These are phyloP conservation scores for Euphydryas editha DNA, from an alignment of 2,888 invertebrate species.

Conservation along the genomic window DNA sequence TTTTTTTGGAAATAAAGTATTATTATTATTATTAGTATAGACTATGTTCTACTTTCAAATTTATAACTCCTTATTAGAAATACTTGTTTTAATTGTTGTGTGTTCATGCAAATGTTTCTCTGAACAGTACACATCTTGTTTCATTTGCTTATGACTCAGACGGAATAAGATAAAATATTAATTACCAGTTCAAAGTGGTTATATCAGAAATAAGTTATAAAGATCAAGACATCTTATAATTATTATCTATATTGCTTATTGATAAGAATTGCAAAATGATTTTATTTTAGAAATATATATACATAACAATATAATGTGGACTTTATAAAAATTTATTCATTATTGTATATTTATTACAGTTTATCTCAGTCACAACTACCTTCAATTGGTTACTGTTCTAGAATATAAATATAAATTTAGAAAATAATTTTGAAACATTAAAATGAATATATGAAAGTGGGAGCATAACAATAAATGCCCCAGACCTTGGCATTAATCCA, in stretches of 20 bases:
- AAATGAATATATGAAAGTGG: slow-evolving; percentile 46
- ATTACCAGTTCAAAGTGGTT: slow-evolving; percentile 20
- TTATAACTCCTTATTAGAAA: too few species aligned
- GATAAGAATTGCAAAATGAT: not conserved
- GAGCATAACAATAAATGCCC: slow-evolving; percentile 66
- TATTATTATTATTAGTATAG: too few species aligned
- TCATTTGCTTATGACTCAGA: slow-evolving; percentile 10
- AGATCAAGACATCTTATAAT: not conserved
- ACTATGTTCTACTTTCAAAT: too few species aligned
- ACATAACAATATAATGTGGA: too few species aligned
- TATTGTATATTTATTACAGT: not conserved
- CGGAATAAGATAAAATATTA: slow-evolving; percentile 10
- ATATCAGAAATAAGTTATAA: slow-evolving; percentile 24
- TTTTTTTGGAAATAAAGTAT: too few species aligned
- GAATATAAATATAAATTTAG: slow-evolving; percentile 13
- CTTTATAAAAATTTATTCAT: not conserved
- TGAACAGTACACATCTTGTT: slow-evolving; percentile 4
- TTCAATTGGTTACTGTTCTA: not conserved
- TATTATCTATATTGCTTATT: not conserved
- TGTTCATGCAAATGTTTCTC: not conserved
- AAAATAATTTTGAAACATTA: slow-evolving; percentile 9
- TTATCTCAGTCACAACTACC: not conserved
- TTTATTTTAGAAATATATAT: not conserved
- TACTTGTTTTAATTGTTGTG: not conserved
- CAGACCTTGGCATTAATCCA: slow-evolving; percentile 81